phyloP scores from a whole-genome alignment of 2,888 invertebrate species.

The Athripsodes cinereus region DNA sequence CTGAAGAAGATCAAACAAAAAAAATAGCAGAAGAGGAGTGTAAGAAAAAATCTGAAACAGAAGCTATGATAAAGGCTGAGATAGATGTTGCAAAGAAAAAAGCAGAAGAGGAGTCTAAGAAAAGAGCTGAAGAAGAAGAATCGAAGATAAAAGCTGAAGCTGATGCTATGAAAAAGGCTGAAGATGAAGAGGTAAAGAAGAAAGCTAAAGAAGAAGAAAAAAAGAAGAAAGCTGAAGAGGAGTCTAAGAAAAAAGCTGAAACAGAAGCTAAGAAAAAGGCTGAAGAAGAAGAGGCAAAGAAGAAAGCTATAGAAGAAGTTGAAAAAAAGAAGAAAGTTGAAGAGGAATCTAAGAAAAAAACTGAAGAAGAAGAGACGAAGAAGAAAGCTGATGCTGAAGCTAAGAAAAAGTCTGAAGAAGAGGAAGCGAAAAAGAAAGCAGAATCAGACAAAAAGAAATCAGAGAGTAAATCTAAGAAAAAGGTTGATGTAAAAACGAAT shows the following conservation, averaged over 20 bases:
- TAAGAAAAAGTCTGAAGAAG: constrained; percentile 18
- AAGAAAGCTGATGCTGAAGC: constrained; percentile 28
- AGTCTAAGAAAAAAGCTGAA: constrained; percentile 3
- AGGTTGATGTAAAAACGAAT: constrained; percentile 21
- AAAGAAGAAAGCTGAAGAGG: constrained; percentile 5
- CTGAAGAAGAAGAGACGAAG: constrained; percentile 20
- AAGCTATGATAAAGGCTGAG: constrained; percentile 6
- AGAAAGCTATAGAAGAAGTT: constrained; percentile 24
- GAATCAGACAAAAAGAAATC: constrained; percentile 27
- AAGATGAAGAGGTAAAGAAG: neutral
- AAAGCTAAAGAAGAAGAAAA: neutral
- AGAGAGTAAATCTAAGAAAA: constrained; percentile 11
- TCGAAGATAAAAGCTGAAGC: neutral
- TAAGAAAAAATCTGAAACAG: constrained; percentile 13
- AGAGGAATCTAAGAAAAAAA: constrained; percentile 4
- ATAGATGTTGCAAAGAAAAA: constrained; percentile 12
- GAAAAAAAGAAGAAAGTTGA: constrained; percentile 27
- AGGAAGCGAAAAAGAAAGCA: constrained; percentile 25
- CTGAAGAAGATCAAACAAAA: constrained; percentile 23
- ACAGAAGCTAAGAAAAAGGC: constrained; percentile 24
- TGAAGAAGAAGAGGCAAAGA: constrained; percentile 13
- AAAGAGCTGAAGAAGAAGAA: constrained; percentile 23
- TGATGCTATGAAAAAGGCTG: neutral
- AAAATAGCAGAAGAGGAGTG: constrained; percentile 13
- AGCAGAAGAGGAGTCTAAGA: constrained; percentile 5